Conservation (phyloP, 2,797 vertebrate genomes). For the Coendou prehensilis region DNA sequence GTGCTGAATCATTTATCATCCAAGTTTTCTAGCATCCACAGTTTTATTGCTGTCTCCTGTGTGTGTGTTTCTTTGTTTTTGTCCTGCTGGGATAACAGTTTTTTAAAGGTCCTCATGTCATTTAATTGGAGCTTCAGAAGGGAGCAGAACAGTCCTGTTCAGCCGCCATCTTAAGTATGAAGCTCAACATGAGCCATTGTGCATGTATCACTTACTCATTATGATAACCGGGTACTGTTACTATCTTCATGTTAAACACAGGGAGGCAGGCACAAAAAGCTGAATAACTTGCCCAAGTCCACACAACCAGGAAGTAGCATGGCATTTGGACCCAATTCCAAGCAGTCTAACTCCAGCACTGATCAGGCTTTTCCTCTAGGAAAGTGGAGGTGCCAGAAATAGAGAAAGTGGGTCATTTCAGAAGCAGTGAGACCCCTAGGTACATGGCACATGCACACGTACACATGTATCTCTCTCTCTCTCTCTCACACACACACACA, state of each 20-base stretch:
- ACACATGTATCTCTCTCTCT: too few species aligned
- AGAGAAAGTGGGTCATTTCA: not conserved
- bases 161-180: not conserved
- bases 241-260: not conserved
- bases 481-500: not conserved
- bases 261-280: not conserved
- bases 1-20: not conserved
- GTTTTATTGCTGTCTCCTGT: not conserved
- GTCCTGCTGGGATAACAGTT: not conserved
- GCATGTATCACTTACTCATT: too few species aligned
- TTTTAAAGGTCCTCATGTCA: not conserved
- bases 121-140: not conserved
- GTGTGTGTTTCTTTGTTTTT: not conserved
- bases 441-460: not conserved
- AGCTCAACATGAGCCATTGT: not conserved
- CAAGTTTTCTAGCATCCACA: not conserved
- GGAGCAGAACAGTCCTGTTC: not conserved
- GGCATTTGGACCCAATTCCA: too few species aligned
- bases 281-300: not conserved
- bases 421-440: not conserved
- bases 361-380: not conserved
- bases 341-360: accelerated
- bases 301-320: not conserved
- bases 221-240: too few species aligned
- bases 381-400: not conserved